A percentile compares a stretch with the other conserved stretches of the same genome.
These are phyloP conservation scores for Dromas ardeola DNA, from an alignment of 2,113 vertebrate species.

Conservation along the genomic window DNA sequence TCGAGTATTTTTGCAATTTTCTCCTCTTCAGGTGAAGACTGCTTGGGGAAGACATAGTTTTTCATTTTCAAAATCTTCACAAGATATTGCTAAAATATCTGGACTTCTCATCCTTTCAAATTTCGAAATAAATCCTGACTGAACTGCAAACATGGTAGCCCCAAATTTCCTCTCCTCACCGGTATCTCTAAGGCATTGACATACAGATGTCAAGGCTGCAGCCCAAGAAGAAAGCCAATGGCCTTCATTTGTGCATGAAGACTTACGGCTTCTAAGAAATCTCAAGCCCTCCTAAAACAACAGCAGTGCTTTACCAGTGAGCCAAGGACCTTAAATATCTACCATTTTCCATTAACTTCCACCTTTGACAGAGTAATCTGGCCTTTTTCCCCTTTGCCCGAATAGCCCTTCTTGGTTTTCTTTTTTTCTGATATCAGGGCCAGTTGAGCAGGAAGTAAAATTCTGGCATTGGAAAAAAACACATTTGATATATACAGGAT, in stretches of 20 bases:
- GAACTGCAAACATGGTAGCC: not conserved
- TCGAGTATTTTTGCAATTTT: not conserved
- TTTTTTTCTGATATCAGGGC: not conserved
- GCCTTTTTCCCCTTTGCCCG: not conserved
- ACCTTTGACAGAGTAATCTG: not conserved
- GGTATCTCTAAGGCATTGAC: not conserved
- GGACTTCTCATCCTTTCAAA: not conserved
- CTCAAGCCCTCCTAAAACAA: not conserved
- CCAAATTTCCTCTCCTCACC: not conserved
- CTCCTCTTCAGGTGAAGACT: not conserved
- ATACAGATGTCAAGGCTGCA: not conserved
- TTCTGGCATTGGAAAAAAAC: not conserved
- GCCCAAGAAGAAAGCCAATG: not conserved
- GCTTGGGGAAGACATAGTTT: not conserved
- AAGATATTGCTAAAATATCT: not conserved
- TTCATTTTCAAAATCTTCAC: not conserved
- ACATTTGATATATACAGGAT: not conserved
- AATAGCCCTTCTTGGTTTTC: not conserved
- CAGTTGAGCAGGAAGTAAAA: not conserved
- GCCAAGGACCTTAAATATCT: not conserved
- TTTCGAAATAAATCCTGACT: not conserved
- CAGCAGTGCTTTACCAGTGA: not conserved
- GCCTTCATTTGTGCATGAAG: not conserved
- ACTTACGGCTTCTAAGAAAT: not conserved
- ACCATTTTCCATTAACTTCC: not conserved